Base-by-base conservation (phyloP, 2,888 invertebrate genomes). In the Acanthopleura granulata region DNA sequence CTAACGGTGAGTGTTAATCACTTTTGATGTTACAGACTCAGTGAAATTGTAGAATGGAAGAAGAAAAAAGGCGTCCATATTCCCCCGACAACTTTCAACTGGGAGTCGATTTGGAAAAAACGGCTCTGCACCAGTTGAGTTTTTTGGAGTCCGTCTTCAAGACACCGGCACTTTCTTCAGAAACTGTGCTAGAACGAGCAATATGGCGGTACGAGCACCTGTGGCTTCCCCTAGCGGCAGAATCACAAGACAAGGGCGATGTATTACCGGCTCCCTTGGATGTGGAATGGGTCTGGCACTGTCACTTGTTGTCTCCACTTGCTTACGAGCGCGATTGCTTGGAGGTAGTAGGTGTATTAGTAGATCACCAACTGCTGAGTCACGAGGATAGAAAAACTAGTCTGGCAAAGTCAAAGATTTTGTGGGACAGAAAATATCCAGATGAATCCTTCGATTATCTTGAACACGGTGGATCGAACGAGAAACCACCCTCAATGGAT, bases 231-330 rank as follows among this genome's bases (percentile, higher is more conserved):
- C 82, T 90, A 77, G 86, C 88, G 79, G 86, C 84, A 16, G 71
- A 70, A 16, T 18, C 22, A 57, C 57, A 57, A 12, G 57, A 25
- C 22, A 77, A 40, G 4, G 82, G 82, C 73, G 73, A 79, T 18
- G 84, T 84, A 57, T 78, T 88, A 16, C 87, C 86, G 49, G 89
- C 91, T 9, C 91, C 91, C n/a, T 74, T 91, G 29, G 90, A 91
- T 79, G 86, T 91, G 6, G 89, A 91, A 77, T 91, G 91, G 91
- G 84, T 91, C 15, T 91, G 91, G 91, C 90, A 91, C 78, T 85
- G 86, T 22, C 87, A 88, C 78, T 82, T 87, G 83, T 78, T 87
- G 62, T 80, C 85, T 1, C 86, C 86, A 9, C 73, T 77, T 22
- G 73, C 75, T 49, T 87, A 86, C 75, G 73, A 74, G 49, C 74